Evolutionary conservation across 2,113 vertebrate species (phyloP).

Genomic region (Hippoglossus stenolepis): DNA sequence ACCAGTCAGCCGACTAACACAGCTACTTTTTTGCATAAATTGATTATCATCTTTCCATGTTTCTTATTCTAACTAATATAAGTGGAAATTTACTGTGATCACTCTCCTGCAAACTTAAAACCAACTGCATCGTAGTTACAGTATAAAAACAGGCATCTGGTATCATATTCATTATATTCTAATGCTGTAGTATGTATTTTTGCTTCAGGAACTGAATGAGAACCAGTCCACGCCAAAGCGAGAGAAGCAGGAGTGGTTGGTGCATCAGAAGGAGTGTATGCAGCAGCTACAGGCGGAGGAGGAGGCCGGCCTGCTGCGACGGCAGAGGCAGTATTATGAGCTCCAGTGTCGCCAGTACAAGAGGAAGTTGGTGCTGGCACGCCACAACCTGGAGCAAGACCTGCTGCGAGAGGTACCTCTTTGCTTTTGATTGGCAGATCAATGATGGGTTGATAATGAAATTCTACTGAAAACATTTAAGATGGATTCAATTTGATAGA

Average conservation of each 20-base stretch:
- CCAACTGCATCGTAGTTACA: too few relatives aligned
- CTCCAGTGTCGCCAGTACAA: conserved; percentile 92
- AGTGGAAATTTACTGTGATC: too few relatives aligned
- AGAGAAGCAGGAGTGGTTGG: conserved; percentile 93
- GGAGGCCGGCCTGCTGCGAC: conserved; percentile 87
- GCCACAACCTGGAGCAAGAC: conserved; percentile 92
- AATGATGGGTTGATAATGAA: neutral
- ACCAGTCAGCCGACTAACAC: neutral
- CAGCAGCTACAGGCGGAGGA: conserved; percentile 92
- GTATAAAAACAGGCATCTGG: neutral
- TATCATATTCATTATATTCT: neutral
- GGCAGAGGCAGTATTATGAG: conserved; percentile 92
- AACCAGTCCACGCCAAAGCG: conserved; percentile 93
- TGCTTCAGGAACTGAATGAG: conserved; percentile 88
- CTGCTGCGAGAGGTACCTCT: conserved; percentile 88
- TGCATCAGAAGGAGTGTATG: conserved; percentile 92
- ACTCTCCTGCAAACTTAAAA: neutral
- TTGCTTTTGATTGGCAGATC: neutral
- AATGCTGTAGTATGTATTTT: neutral
- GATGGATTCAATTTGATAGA: too few relatives aligned
- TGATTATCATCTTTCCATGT: too few relatives aligned
- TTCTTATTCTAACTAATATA: too few relatives aligned
- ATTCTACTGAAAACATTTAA: neutral
- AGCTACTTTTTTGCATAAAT: too few relatives aligned
- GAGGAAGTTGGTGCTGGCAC: conserved; percentile 90